Percentiles rank a stretch among this genome's conserved stretches.
Conservation (phyloP, 1,140 invertebrate genomes). For the Parasteatoda tepidariorum region DNA sequence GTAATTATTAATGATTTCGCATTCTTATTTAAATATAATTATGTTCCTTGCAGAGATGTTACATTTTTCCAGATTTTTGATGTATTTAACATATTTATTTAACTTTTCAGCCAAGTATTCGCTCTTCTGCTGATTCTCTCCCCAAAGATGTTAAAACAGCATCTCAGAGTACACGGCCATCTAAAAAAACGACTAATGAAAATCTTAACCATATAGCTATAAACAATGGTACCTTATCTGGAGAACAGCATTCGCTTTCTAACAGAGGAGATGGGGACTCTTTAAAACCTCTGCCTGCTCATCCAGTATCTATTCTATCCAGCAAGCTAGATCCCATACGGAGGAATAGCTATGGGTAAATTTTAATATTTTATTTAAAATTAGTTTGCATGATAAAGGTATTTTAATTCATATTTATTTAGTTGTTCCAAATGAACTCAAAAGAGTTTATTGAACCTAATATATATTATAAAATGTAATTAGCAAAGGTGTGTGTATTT, state of each 20-base stretch:
- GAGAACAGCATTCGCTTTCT: not conserved
- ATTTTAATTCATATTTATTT: no score
- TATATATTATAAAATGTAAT: no score
- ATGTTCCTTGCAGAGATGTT: not conserved
- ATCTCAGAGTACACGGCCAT: not conserved
- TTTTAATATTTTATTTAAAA: no score
- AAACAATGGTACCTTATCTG: constrained; percentile 7
- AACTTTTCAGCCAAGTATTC: constrained; percentile 25
- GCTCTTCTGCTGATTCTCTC: constrained; percentile 3
- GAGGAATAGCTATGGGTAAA: constrained; percentile 74
- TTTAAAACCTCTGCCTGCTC: constrained; percentile 62
- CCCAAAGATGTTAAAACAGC: constrained; percentile 18
- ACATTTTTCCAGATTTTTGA: not conserved
- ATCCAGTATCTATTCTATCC: constrained; percentile 66
- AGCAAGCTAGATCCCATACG: constrained; percentile 75
- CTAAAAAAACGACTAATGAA: constrained; percentile 29
- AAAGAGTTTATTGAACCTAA: no score
- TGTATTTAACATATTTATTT: not conserved
- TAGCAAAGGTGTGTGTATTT: no score
- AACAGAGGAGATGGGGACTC: constrained; percentile 56
- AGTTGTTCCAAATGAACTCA: no score
- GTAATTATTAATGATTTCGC: no score
- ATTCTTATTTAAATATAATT: no score
- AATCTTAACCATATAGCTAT: not conserved
- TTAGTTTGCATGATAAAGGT: no score